Evolutionary conservation across 92 coral and sea anemone genomes (phyloP).

Genomic region (Muricea muricata): DNA sequence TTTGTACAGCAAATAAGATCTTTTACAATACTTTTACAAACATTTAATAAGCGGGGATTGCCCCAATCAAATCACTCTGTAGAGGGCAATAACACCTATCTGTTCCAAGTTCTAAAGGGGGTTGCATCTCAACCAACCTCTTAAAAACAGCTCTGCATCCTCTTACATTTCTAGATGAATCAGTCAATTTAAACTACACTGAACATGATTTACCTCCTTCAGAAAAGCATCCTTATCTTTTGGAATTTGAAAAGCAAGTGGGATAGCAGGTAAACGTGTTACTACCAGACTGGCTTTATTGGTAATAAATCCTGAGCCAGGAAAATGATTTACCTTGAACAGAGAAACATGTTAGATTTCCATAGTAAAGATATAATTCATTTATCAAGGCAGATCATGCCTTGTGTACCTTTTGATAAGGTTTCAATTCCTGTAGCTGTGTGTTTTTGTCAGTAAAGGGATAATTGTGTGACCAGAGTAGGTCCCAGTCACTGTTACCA

Average conservation of each 20-base stretch:
- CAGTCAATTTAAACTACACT: neutral
- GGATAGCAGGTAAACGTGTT: constrained; percentile 77
- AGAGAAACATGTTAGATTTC: neutral
- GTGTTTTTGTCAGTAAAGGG: constrained; percentile 72
- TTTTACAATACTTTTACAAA: too few species aligned
- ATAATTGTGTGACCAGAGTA: constrained; percentile 94
- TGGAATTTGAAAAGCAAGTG: constrained; percentile 92
- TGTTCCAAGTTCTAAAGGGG: too few species aligned
- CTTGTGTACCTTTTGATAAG: constrained; percentile 83
- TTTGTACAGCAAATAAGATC: too few species aligned
- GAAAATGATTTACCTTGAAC: constrained; percentile 90
- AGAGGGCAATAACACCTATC: too few species aligned
- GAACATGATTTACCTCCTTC: constrained; percentile 69
- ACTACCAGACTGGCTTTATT: constrained; percentile 89
- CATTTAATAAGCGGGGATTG: too few species aligned
- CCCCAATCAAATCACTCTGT: too few species aligned
- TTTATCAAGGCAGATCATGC: neutral
- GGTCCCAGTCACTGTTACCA: constrained; percentile 74
- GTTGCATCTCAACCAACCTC: too few species aligned
- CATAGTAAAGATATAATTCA: too few species aligned
- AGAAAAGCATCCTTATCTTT: constrained; percentile 78
- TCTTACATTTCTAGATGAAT: too few species aligned
- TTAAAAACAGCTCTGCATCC: too few species aligned
- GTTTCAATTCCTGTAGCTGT: constrained; percentile 59
- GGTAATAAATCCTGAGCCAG: constrained; percentile 93